Base-by-base conservation (phyloP, 2,888 invertebrate genomes). In the Camptogramma bilineatum region DNA sequence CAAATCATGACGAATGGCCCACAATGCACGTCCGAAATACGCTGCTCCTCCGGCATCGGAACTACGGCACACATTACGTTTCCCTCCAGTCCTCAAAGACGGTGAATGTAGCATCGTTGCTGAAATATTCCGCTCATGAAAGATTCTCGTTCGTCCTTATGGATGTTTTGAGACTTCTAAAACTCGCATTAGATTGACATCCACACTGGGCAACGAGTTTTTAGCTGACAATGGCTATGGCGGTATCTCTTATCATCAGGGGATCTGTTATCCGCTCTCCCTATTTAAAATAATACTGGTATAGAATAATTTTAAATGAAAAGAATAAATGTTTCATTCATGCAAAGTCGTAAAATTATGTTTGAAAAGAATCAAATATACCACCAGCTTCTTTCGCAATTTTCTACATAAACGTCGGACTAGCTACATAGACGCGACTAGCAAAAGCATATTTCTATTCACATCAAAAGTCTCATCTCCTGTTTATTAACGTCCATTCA, bases 1-100 rank as follows among this genome's bases (percentile, higher is more conserved):
- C 90, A 88, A 90, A 88, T 90, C 89, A 87, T 91, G 91, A 90
- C 90, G 91, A 91, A 90, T 90, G 89, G 85, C 85, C 80, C 83
- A 86, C 89, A 86, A 86, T 87, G 85, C 86, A 85, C 83, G 84
- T 83, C 84, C 87, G 73, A 86, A 90, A 87, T 88, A 83, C 80
- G 74, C 75, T 76, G 75, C 78, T 77, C 76, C 75, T 77, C 72
- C 69, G 69, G 73, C 76, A 75, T 73, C 71, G 65, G 52, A 54
- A 65, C 66, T 77, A 77, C 76, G 78, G 75, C 72, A 74, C 80
- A 72, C 77, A 78, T 72, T 72, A 63, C 63, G 48, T 52, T 61
- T 57, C 24, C 34, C 42, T 54, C 46, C 50, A 48, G 18, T 51
- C 31, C 39, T 16, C 47, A 34, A 21, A 46, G 8, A 17, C 8